These are phyloP conservation scores for Drosophila vallismaia DNA, from an alignment of 2,888 invertebrate genomes.

Conservation along the genomic window DNA sequence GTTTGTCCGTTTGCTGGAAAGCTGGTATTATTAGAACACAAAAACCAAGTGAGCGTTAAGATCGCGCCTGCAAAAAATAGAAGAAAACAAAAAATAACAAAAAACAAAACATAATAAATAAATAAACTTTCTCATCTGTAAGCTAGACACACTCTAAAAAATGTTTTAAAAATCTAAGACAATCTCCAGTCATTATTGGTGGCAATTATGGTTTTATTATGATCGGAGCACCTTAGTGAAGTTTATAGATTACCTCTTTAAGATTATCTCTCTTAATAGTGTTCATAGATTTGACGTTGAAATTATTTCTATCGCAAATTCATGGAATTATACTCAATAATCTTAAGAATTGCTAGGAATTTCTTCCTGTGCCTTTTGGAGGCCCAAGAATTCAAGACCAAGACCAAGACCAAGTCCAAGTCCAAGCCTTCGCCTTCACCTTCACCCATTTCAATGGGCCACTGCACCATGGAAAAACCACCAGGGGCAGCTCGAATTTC, in stretches of 20 bases:
- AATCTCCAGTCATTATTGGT: not conserved
- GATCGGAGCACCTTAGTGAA: not conserved
- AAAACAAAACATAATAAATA: conserved; percentile 40
- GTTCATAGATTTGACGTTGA: not conserved
- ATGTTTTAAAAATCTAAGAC: not conserved
- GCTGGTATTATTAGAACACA: conserved; percentile 72
- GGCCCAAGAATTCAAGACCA: conserved; percentile 12
- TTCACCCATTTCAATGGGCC: conserved; percentile 59
- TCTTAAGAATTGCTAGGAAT: not conserved
- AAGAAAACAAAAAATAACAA: conserved; percentile 24
- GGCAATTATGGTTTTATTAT: not conserved
- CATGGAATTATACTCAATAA: no score
- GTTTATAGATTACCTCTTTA: not conserved
- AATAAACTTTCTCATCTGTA: conserved; percentile 68
- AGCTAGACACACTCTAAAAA: conserved; percentile 22
- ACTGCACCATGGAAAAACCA: conserved; percentile 52
- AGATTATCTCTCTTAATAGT: no score
- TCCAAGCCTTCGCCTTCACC: conserved; percentile 61
- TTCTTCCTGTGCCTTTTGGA: conserved; percentile 16
- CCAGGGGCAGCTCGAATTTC: conserved; percentile 33
- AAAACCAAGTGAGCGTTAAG: conserved; percentile 77
- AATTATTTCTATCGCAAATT: not conserved
- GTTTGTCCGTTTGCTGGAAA: conserved; percentile 37
- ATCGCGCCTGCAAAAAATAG: conserved; percentile 49
- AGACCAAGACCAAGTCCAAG: conserved; percentile 11